Percentiles rank a stretch among this genome's conserved stretches.
These are phyloP conservation scores for Tenthredo livida DNA, from an alignment of 2,888 invertebrate species.

Conservation along the genomic window DNA sequence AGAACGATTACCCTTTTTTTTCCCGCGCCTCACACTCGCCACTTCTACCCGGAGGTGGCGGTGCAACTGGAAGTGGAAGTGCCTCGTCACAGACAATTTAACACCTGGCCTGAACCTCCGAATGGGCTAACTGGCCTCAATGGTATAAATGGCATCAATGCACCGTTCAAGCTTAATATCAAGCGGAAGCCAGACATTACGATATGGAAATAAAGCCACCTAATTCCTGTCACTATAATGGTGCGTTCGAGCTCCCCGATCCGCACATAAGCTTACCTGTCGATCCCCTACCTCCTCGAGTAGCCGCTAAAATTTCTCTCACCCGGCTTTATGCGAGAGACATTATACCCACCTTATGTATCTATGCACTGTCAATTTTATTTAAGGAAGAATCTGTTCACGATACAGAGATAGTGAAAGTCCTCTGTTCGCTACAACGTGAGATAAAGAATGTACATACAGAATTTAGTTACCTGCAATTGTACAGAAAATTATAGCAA, in stretches of 20 bases:
- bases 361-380: background rate
- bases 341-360: too few species aligned
- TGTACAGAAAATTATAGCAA: too few species aligned
- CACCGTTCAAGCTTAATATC: conserved; percentile 48
- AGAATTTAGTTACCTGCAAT: too few species aligned
- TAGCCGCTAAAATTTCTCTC: background rate
- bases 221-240: conserved; percentile 74
- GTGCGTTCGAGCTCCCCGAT: conserved; percentile 56
- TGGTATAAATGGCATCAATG: conserved; percentile 51
- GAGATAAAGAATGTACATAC: too few species aligned
- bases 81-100: conserved; percentile 76
- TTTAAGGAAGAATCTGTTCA: background rate
- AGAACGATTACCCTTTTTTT: conserved; percentile 67
- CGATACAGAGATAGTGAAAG: background rate
- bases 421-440: background rate
- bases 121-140: conserved; percentile 50
- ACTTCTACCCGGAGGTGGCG: conserved; percentile 39
- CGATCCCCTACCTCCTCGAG: conserved; percentile 2
- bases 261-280: background rate
- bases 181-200: conserved; percentile 49
- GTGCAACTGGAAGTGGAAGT: conserved; percentile 52
- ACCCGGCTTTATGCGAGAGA: background rate
- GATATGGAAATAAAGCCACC: conserved; percentile 55
- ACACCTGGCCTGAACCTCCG: conserved; percentile 71
- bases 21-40: conserved; percentile 41